Percentiles rank a stretch among this genome's conserved stretches.
phyloP scores from a whole-genome alignment of 2,113 vertebrate genomes.

The Dolichallabes microphthalmus region DNA sequence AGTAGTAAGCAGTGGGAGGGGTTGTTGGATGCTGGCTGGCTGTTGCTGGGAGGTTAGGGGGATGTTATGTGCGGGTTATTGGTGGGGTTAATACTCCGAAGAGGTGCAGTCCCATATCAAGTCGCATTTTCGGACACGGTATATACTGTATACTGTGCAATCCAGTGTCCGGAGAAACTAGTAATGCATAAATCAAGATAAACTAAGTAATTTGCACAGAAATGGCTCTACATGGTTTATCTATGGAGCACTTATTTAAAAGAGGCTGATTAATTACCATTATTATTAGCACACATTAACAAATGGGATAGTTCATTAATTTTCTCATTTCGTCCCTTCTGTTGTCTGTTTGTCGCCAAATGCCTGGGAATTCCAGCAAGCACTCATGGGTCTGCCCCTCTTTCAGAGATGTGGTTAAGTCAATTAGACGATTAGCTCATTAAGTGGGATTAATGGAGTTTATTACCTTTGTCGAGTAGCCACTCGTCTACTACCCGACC shows the following conservation, averaged over 20 bases:
- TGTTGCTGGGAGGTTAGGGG: constrained; percentile 72
- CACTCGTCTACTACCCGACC: constrained; percentile 99
- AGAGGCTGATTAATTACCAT: not conserved
- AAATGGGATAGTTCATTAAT: constrained; percentile 18
- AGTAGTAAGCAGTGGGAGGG: not conserved
- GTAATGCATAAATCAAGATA: not conserved
- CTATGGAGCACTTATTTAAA: constrained; percentile 12
- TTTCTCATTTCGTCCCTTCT: not conserved
- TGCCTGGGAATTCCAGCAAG: not conserved
- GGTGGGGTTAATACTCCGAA: constrained; percentile 71
- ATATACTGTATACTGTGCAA: not conserved
- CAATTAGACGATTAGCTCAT: constrained; percentile 74
- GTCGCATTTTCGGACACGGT: constrained; percentile 35
- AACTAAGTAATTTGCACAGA: not conserved
- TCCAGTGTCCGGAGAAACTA: not conserved
- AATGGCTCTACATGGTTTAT: not conserved
- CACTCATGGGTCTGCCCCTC: constrained; percentile 76
- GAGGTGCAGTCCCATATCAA: constrained; percentile 72
- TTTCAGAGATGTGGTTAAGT: constrained; percentile 78
- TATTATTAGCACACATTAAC: not conserved
- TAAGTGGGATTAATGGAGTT: constrained; percentile 85
- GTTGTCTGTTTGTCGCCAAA: constrained; percentile 1
- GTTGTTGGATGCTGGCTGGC: constrained; percentile 30
- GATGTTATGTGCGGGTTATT: constrained; percentile 83
- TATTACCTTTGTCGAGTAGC: constrained; percentile 99